These are phyloP conservation scores for Dryoscopus gambensis DNA, from an alignment of 2,113 vertebrate genomes.

Conservation along the genomic window DNA sequence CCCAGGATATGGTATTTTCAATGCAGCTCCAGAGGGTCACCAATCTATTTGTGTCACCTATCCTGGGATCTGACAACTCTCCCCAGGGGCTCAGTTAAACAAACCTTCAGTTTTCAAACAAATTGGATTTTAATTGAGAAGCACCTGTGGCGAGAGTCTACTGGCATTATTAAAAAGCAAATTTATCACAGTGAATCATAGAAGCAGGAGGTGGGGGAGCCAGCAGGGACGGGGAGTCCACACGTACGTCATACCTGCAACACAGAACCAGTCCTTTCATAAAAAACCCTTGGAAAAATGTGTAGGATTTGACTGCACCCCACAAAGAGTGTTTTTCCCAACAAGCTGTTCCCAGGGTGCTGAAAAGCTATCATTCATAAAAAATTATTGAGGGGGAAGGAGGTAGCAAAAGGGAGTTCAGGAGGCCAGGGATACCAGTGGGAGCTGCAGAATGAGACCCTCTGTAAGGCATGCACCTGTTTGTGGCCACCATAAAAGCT, in stretches of 20 bases:
- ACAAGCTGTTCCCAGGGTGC: constrained; percentile 70
- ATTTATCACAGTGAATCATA: background rate
- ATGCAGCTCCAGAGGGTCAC: background rate
- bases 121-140: constrained; percentile 64
- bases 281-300: constrained; percentile 34
- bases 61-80: constrained; percentile 44
- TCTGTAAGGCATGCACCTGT: constrained; percentile 79
- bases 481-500: constrained; percentile 71
- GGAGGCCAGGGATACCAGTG: constrained; percentile 69
- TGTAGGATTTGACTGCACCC: constrained; percentile 60
- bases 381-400: constrained; percentile 73
- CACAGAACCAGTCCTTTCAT: constrained; percentile 55
- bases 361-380: constrained; percentile 85
- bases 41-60: constrained; percentile 48
- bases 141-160: constrained; percentile 11
- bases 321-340: constrained; percentile 53
- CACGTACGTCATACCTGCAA: constrained; percentile 54
- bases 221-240: background rate
- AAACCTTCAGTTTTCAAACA: constrained; percentile 61
- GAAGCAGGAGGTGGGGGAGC: background rate
- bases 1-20: background rate
- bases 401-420: constrained; percentile 72
- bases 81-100: constrained; percentile 52
- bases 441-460: constrained; percentile 72
- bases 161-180: constrained; percentile 10